These are phyloP conservation scores for Elephas maximus DNA, from an alignment of 2,113 vertebrate genomes.

Conservation along the genomic window DNA sequence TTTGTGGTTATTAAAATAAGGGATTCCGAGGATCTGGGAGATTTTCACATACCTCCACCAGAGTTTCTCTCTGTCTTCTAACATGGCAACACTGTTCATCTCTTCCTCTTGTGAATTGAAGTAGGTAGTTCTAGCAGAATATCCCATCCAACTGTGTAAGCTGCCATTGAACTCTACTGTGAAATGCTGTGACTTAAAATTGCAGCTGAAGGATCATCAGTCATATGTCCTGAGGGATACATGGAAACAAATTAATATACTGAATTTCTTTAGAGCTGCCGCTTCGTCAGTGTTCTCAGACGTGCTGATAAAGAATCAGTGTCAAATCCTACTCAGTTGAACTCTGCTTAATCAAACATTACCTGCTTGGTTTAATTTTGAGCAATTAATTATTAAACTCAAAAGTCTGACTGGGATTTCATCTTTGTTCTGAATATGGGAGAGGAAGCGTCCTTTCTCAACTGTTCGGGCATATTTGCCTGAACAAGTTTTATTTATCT, in stretches of 20 bases:
- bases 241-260: background rate
- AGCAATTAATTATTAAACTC: slow-evolving; percentile 57
- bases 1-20: background rate
- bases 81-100: rapidly evolving
- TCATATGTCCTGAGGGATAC: background rate
- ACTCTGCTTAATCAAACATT: background rate
- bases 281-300: background rate
- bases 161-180: background rate
- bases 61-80: background rate
- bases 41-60: background rate
- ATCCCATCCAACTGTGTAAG: background rate
- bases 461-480: background rate
- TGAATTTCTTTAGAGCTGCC: background rate
- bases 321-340: background rate
- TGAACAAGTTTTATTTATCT: slow-evolving; percentile 39
- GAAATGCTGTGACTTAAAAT: background rate
- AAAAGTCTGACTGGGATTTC: background rate
- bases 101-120: background rate
- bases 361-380: slow-evolving; percentile 54
- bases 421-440: slow-evolving; percentile 32
- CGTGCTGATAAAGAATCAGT: background rate
- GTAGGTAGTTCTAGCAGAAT: background rate
- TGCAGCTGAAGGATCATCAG: background rate
- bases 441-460: background rate
- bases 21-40: background rate